A percentile compares a stretch with the other conserved stretches of the same genome.
Evolutionary conservation across 2,113 vertebrate genomes (phyloP).

Genomic region (Circaetus cinerascens): DNA sequence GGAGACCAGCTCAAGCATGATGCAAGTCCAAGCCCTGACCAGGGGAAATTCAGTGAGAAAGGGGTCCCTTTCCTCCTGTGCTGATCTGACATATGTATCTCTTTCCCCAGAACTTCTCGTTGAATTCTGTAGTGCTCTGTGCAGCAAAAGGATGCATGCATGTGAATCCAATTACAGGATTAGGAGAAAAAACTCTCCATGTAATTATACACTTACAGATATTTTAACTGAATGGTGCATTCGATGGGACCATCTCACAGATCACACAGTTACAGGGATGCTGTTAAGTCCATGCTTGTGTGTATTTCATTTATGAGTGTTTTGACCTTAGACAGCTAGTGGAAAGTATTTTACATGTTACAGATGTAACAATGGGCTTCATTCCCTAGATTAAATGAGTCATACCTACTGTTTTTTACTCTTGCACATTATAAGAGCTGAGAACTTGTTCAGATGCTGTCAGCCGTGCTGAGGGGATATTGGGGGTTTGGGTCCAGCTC

Average conservation of each 20-base stretch:
- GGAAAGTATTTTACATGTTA: not conserved
- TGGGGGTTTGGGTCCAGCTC: rapidly evolving
- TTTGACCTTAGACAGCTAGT: not conserved
- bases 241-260: not conserved
- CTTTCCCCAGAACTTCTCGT: not conserved
- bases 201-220: not conserved
- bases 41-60: not conserved
- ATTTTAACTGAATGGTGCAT: not conserved
- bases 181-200: not conserved
- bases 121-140: not conserved
- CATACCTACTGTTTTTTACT: not conserved
- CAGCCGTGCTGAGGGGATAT: not conserved
- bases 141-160: not conserved
- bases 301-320: not conserved
- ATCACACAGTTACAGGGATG: not conserved
- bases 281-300: not conserved
- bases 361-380: not conserved
- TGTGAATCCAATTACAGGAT: not conserved
- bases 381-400: not conserved
- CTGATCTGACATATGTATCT: not conserved
- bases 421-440: not conserved
- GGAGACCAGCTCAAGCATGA: not conserved
- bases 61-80: not conserved
- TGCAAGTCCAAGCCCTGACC: not conserved
- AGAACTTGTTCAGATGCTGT: not conserved